Evolutionary conservation across 2,113 vertebrate species (phyloP).

Genomic region (Cebidichthys violaceus): DNA sequence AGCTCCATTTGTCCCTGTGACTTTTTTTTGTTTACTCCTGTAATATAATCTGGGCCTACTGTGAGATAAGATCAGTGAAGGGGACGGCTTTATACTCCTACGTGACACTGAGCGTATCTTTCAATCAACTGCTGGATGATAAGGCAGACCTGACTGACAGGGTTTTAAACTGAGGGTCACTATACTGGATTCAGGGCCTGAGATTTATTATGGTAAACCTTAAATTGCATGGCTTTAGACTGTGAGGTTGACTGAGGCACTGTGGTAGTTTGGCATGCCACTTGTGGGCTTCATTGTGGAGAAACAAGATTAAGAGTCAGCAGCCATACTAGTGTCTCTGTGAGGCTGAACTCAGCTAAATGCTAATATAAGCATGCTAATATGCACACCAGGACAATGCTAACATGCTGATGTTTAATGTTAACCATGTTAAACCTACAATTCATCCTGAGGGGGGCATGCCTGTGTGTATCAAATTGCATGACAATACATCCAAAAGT

Average conservation of each 20-base stretch:
- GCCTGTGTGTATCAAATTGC: not conserved
- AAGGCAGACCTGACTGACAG: slow-evolving; percentile 67
- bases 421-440: not conserved
- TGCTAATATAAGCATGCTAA: slow-evolving; percentile 8
- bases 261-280: slow-evolving; percentile 28
- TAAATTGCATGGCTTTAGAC: slow-evolving; percentile 47
- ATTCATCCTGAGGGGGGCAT: not conserved
- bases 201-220: slow-evolving; percentile 54
- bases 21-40: slow-evolving; percentile 71
- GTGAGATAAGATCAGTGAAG: slow-evolving; percentile 72
- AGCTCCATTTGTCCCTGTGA: slow-evolving; percentile 54
- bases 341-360: slow-evolving; percentile 12
- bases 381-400: not conserved
- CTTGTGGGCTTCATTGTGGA: slow-evolving; percentile 37
- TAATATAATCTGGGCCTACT: slow-evolving; percentile 72
- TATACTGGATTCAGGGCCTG: slow-evolving; percentile 31
- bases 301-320: slow-evolving; percentile 19
- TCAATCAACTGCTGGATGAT: slow-evolving; percentile 60
- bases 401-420: not conserved
- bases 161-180: slow-evolving; percentile 65
- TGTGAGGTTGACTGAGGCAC: slow-evolving; percentile 26
- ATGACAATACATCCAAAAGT: not conserved
- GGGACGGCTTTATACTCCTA: slow-evolving; percentile 58
- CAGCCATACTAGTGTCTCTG: not conserved
- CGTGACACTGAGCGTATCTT: slow-evolving; percentile 63